These are phyloP conservation scores for Leptopilina myrica DNA, from an alignment of 2,888 invertebrate species.

Conservation along the genomic window DNA sequence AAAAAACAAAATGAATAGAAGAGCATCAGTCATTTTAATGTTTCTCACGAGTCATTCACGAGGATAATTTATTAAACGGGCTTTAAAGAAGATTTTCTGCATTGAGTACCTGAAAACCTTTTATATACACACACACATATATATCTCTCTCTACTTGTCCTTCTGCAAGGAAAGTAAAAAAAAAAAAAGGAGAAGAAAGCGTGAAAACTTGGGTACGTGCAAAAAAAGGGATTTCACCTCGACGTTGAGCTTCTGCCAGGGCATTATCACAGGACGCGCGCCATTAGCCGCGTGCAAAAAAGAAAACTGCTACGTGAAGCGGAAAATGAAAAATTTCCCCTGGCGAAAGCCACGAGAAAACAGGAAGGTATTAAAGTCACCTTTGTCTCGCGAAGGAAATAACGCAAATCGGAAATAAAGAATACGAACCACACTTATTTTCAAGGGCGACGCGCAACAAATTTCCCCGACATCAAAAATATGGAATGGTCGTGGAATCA, in stretches of 20 bases:
- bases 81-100: slow-evolving; percentile 25
- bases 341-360: slow-evolving; percentile 54
- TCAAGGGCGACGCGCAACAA: slow-evolving; percentile 1
- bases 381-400: slow-evolving; percentile 54
- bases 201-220: slow-evolving; percentile 19
- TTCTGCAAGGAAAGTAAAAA: background rate
- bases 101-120: slow-evolving; percentile 16
- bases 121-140: background rate
- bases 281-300: slow-evolving; percentile 55
- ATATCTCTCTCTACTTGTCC: background rate
- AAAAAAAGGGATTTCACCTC: slow-evolving; percentile 38
- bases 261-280: slow-evolving; percentile 54
- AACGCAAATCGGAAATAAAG: slow-evolving; percentile 56
- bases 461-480: slow-evolving; percentile 58
- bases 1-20: background rate
- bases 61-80: slow-evolving; percentile 28
- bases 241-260: slow-evolving; percentile 42
- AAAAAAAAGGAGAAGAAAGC: slow-evolving; percentile 11
- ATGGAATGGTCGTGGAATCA: slow-evolving; percentile 77
- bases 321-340: slow-evolving; percentile 57
- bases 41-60: slow-evolving; percentile 4
- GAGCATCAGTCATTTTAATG: slow-evolving; percentile 25
- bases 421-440: slow-evolving; percentile 3
- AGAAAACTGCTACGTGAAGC: slow-evolving; percentile 49
- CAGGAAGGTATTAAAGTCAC: slow-evolving; percentile 53